Percentiles rank a stretch among this genome's conserved stretches.
Evolutionary conservation across 1,140 invertebrate species (phyloP).

Genomic region (Solenopsis fugax): DNA sequence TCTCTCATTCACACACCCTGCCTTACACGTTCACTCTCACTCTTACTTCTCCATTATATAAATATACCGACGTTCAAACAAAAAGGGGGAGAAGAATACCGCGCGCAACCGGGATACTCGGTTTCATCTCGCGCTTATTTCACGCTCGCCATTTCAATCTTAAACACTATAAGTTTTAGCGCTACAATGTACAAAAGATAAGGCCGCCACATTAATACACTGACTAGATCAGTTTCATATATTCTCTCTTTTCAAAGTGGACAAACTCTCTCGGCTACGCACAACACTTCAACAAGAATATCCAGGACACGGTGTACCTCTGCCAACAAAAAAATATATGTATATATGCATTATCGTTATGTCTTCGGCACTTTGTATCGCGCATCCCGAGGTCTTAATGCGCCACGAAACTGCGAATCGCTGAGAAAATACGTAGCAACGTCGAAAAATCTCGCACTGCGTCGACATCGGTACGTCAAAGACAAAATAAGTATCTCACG

Average conservation of each 20-base stretch:
- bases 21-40: conserved; percentile 7
- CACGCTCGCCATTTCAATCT: conserved; percentile 47
- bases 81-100: not conserved
- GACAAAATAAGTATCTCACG: conserved; percentile 53
- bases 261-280: conserved; percentile 60
- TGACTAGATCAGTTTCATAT: conserved; percentile 87
- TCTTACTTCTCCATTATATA: conserved; percentile 54
- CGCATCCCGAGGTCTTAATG: conserved; percentile 70
- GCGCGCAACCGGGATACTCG: not conserved
- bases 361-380: conserved; percentile 58
- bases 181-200: conserved; percentile 84
- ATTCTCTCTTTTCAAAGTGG: conserved; percentile 70
- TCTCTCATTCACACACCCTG: not conserved
- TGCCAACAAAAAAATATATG: conserved; percentile 83
- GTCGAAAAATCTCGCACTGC: conserved; percentile 8
- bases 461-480: conserved; percentile 20
- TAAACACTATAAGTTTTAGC: conserved; percentile 73
- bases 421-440: conserved; percentile 13
- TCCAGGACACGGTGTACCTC: conserved; percentile 79
- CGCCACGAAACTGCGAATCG: conserved; percentile 32
- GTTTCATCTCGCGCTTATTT: conserved; percentile 23
- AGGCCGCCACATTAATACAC: conserved; percentile 87
- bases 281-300: conserved; percentile 84
- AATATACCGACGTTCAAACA: conserved; percentile 46
- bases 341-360: conserved; percentile 64